Percentiles rank a stretch among this genome's conserved stretches.
These are phyloP conservation scores for Peromyscus maniculatus DNA, from an alignment of 2,113 vertebrate genomes.

Conservation along the genomic window DNA sequence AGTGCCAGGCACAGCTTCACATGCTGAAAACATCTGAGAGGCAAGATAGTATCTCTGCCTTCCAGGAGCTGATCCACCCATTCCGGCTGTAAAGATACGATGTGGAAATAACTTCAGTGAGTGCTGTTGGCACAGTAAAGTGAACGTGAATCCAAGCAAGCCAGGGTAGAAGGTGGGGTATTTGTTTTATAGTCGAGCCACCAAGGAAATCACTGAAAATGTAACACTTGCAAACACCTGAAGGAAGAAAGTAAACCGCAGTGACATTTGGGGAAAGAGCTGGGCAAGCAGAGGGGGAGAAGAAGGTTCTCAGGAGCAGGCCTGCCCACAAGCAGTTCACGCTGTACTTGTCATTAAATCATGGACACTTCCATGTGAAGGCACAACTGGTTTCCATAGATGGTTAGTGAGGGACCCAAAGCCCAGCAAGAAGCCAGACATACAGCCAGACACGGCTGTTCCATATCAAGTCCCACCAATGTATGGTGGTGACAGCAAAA, in stretches of 20 bases:
- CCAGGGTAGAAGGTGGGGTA: background rate
- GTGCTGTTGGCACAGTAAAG: background rate
- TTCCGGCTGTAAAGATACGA: background rate
- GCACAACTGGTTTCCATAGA: background rate
- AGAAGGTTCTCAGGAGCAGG: background rate
- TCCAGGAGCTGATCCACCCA: background rate
- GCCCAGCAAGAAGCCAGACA: background rate
- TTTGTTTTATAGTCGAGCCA: background rate
- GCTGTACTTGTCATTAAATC: background rate
- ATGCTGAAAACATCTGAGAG: background rate
- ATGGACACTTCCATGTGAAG: background rate
- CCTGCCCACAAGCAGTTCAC: background rate
- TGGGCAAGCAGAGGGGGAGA: background rate
- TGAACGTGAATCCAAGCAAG: constrained; percentile 1
- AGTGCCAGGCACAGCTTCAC: background rate
- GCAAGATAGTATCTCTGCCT: background rate
- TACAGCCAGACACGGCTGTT: background rate
- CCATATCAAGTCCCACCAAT: background rate
- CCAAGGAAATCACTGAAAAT: background rate
- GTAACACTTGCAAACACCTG: background rate
- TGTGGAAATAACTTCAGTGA: background rate
- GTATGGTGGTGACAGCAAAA: background rate
- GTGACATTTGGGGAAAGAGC: background rate
- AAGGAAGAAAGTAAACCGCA: background rate
- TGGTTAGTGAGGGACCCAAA: background rate